Evolutionary conservation across 1,140 invertebrate genomes (phyloP), one percentile per base, ranked within the genome.

Genomic region (Drosophila sulfurigaster): DNA sequence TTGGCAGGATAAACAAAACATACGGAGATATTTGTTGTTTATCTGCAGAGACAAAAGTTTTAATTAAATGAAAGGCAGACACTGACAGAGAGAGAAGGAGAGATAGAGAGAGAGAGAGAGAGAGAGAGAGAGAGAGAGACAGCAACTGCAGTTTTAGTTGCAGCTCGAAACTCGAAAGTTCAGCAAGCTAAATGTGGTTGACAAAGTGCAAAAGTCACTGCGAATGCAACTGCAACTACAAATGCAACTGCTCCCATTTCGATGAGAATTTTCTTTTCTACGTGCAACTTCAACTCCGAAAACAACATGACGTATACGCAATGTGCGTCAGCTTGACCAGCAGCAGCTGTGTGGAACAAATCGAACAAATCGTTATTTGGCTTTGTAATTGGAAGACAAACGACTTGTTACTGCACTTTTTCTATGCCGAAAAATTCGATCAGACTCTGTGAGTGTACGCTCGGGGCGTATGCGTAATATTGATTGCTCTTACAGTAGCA

Each of bases 391-490:
- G 43, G 35, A 66, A 66, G 77, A 72, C 57, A 76, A 71, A 72
- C 65, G 49, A 76, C 67, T 72, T 63, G 43, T 48, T 60, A 57
- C 59, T 66, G 28, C 15, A 30, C 35, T 68, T 15, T 20, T 13
- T 72, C 41, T 48, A 16, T 45, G 3, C 7, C 11, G 7, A 30
- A 52, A 28, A 52, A 28, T 8, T 38, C 13, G 15, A 35, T 38
- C 15, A 32, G 48, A 11, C 30, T 54, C 10, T 15, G 16, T 7
- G 28, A 35, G 28, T 35, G 2, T n/a, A 8, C 10, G 16, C 28
- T 13, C 25, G 49, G 52, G 62, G 72, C 78, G 69, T 81, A 75
- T 81, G 58, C 54, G 46, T 69, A 65, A 78, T 79, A 81, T 86
- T 73, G 79, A 86, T 75, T 68, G 67, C 65, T 46, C 51, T 20